These are phyloP conservation scores for Cybosia mesomella DNA, from an alignment of 2,888 invertebrate genomes.

Conservation along the genomic window DNA sequence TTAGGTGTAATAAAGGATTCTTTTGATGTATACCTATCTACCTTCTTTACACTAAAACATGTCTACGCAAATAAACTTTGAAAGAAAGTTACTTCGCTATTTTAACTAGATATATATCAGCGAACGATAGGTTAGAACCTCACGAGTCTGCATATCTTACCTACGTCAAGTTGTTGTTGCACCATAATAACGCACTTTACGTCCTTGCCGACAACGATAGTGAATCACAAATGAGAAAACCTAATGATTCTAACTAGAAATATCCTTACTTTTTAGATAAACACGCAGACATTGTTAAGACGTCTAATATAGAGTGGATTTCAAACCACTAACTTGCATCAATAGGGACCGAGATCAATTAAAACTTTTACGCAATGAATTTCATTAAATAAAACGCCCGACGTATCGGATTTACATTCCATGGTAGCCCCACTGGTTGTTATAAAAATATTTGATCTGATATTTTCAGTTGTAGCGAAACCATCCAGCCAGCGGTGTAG, in stretches of 20 bases:
- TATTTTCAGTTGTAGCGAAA: too few relatives aligned
- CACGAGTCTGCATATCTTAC: slow-evolving; percentile 11
- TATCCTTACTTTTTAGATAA: slow-evolving; percentile 17
- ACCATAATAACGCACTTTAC: slow-evolving; percentile 16
- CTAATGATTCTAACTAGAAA: slow-evolving; percentile 4
- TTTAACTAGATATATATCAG: neutral
- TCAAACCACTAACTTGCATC: neutral
- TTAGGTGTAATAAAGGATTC: too few relatives aligned
- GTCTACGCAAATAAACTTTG: neutral
- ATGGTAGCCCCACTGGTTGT: too few relatives aligned
- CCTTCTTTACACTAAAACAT: too few relatives aligned
- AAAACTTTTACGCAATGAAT: neutral
- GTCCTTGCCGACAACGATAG: slow-evolving; percentile 8
- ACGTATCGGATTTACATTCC: too few relatives aligned
- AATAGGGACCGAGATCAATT: neutral
- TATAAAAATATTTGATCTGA: too few relatives aligned
- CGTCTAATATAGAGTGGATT: neutral
- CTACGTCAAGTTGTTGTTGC: neutral
- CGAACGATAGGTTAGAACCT: neutral
- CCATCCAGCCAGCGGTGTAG: too few relatives aligned
- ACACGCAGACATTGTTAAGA: slow-evolving; percentile 7
- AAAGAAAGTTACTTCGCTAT: slow-evolving; percentile 11
- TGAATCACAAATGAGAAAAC: slow-evolving; percentile 8
- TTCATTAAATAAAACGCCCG: too few relatives aligned
- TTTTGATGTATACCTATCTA: too few relatives aligned